Evolutionary conservation across 2,888 invertebrate species (phyloP).

Genomic region (Orthonevra nobilis): DNA sequence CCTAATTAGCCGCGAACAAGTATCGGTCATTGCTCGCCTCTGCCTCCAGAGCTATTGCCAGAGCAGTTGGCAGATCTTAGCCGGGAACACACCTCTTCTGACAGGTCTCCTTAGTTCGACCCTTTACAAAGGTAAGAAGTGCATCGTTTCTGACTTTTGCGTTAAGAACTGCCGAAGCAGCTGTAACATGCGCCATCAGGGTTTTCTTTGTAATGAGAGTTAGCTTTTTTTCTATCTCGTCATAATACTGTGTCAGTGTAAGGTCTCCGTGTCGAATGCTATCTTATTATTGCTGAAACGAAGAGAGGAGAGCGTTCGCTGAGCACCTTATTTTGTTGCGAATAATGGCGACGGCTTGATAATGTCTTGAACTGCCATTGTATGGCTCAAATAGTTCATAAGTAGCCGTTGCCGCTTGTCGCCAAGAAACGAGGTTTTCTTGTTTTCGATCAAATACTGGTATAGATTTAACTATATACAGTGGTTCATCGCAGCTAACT

Average conservation of each 20-base stretch:
- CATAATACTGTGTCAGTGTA: background rate
- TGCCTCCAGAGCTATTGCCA: constrained; percentile 54
- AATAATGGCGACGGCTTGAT: constrained; percentile 19
- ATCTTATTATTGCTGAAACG: background rate
- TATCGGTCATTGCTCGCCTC: background rate
- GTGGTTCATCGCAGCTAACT: background rate
- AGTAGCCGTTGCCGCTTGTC: constrained; percentile 13
- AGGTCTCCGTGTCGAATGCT: background rate
- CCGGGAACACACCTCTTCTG: constrained; percentile 23
- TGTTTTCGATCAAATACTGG: background rate
- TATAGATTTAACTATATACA: background rate
- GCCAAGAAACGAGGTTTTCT: constrained; percentile 18
- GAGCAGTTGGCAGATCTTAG: constrained; percentile 45
- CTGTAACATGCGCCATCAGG: constrained; percentile 18
- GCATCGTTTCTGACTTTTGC: background rate
- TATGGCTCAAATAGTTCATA: constrained; percentile 14
- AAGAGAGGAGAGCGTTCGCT: background rate
- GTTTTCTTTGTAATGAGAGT: constrained; percentile 41
- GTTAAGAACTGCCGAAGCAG: background rate
- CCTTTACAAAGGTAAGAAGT: background rate
- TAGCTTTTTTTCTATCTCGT: constrained; percentile 47
- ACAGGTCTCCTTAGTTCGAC: background rate
- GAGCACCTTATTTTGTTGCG: constrained; percentile 12
- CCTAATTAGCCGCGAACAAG: background rate
- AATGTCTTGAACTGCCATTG: constrained; percentile 12